phyloP scores from a whole-genome alignment of 2,888 invertebrate species.

The Nymphalis urticae region DNA sequence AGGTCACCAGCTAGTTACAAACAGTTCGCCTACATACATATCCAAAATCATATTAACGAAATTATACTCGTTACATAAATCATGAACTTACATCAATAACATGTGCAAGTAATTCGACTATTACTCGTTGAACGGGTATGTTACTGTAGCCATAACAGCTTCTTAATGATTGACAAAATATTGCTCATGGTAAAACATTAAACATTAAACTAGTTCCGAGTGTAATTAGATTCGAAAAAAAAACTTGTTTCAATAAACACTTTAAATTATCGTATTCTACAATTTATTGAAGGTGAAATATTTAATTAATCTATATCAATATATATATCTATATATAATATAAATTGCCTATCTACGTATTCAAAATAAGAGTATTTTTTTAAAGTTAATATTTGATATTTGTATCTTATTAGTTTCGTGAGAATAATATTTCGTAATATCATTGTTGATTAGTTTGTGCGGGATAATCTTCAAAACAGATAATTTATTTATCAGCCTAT shows the following conservation, averaged over 20 bases:
- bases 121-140: slow-evolving; percentile 13
- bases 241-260: neutral
- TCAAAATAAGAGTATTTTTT: no score
- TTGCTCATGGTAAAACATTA: slow-evolving; percentile 26
- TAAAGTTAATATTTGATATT: no score
- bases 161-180: slow-evolving; percentile 32
- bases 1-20: neutral
- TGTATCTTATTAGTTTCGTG: no score
- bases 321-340: no score
- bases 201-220: slow-evolving; percentile 21
- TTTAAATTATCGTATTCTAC: neutral
- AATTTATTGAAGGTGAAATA: no score
- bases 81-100: slow-evolving; percentile 8
- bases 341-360: no score
- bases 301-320: no score
- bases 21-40: slow-evolving; percentile 1
- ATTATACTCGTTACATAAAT: slow-evolving; percentile 19
- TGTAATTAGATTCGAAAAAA: neutral
- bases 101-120: neutral
- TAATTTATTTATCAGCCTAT: no score
- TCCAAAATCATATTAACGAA: slow-evolving; percentile 4
- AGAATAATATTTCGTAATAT: no score
- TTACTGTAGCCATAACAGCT: slow-evolving; percentile 6
- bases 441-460: no score
- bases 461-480: no score